Conservation (phyloP, 1,140 invertebrate species). For the Cydia splendana region DNA sequence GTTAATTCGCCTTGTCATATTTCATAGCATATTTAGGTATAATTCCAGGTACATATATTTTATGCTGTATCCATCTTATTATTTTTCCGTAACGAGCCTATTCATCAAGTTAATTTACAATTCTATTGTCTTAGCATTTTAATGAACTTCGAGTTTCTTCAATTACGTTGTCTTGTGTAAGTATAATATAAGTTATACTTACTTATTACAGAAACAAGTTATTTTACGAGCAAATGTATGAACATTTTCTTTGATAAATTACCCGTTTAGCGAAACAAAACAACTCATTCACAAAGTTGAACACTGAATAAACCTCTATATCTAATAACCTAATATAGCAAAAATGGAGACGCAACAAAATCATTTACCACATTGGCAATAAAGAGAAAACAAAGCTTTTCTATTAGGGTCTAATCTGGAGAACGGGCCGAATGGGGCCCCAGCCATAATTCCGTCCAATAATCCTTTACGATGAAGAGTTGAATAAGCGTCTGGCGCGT, state of each 20-base stretch:
- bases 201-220: slow-evolving; percentile 4
- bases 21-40: background rate
- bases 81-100: background rate
- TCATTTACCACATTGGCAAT: slow-evolving; percentile 23
- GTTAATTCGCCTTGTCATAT: background rate
- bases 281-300: background rate
- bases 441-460: slow-evolving; percentile 46
- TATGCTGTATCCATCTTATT: background rate
- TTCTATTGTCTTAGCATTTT: slow-evolving; percentile 9
- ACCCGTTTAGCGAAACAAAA: slow-evolving; percentile 1
- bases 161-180: background rate
- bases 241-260: slow-evolving; percentile 7
- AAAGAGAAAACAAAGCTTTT: slow-evolving; percentile 36
- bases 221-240: slow-evolving; percentile 26
- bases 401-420: slow-evolving; percentile 44
- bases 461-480: slow-evolving; percentile 54
- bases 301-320: slow-evolving; percentile 9
- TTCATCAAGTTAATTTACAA: slow-evolving; percentile 11
- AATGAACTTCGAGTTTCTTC: background rate
- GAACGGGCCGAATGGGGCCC: slow-evolving; percentile 36
- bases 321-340: slow-evolving; percentile 28
- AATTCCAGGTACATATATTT: background rate
- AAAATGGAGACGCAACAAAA: slow-evolving; percentile 31
- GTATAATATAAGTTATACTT: slow-evolving; percentile 17
- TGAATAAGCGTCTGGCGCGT: slow-evolving; percentile 51